These are phyloP conservation scores for Trachelus iudaicus DNA, from an alignment of 2,888 invertebrate species.

Conservation along the genomic window DNA sequence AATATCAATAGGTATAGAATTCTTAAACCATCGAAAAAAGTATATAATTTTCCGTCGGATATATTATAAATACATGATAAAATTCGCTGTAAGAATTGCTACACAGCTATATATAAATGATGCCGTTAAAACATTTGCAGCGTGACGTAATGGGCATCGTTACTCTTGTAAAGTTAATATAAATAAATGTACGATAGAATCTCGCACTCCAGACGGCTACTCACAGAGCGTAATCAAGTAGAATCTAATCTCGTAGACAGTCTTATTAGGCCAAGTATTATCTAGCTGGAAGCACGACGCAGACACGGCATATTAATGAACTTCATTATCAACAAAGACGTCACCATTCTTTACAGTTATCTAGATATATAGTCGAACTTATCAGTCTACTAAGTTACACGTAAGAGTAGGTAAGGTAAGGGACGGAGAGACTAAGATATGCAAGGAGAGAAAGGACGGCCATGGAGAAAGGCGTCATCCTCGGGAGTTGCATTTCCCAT, in stretches of 20 bases:
- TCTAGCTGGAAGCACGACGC: not conserved
- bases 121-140: not conserved
- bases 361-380: not conserved
- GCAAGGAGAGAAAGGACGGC: slow-evolving; percentile 17
- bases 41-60: not conserved
- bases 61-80: not conserved
- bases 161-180: not conserved
- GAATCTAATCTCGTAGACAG: not conserved
- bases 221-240: not conserved
- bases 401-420: not conserved
- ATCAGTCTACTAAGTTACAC: not conserved
- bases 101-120: not conserved
- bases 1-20: not conserved
- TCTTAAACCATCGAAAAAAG: not conserved
- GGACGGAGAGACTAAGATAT: slow-evolving; percentile 11
- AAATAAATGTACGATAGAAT: not conserved
- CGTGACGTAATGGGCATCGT: not conserved
- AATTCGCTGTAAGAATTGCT: not conserved
- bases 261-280: not conserved
- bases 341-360: not conserved
- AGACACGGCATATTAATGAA: not conserved
- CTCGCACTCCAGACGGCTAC: not conserved
- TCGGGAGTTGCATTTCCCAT: slow-evolving; percentile 27
- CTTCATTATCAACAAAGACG: not conserved
- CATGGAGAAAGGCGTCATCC: slow-evolving; percentile 23